These are phyloP conservation scores for Isotomurus palustris DNA, from an alignment of 2,888 invertebrate genomes.

Conservation along the genomic window DNA sequence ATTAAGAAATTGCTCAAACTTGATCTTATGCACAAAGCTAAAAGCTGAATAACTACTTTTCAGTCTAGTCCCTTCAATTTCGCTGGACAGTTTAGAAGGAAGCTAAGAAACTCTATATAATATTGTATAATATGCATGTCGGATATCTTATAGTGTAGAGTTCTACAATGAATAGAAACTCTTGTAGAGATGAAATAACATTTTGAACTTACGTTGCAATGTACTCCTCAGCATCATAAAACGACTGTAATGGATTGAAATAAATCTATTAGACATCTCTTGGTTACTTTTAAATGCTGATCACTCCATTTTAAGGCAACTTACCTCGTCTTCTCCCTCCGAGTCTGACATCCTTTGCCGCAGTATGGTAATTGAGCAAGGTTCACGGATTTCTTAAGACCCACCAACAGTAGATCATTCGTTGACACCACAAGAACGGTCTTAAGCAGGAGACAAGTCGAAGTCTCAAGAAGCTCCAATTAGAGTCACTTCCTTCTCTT, in stretches of 20 bases:
- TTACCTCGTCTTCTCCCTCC: slow-evolving; percentile 43
- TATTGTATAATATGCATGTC: no score
- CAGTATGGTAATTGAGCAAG: no score
- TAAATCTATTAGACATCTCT: not conserved
- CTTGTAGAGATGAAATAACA: not conserved
- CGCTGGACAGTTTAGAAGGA: no score
- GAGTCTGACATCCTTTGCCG: slow-evolving; percentile 43
- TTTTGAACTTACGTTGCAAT: slow-evolving; percentile 35
- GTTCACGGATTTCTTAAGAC: no score
- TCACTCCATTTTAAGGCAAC: not conserved
- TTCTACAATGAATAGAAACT: not conserved
- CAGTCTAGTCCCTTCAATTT: no score
- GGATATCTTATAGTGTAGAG: no score
- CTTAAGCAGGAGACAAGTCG: no score
- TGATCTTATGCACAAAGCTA: not conserved
- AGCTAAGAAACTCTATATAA: no score
- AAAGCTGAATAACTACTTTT: not conserved
- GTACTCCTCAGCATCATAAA: slow-evolving; percentile 46
- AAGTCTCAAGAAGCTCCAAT: no score
- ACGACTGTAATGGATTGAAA: slow-evolving; percentile 35
- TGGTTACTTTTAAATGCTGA: not conserved
- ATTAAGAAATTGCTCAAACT: not conserved
- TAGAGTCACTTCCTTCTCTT: no score
- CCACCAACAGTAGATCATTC: no score
- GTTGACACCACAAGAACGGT: no score